Base-by-base conservation (phyloP, 2,797 vertebrate species). In the Dendrocincla fuliginosa region DNA sequence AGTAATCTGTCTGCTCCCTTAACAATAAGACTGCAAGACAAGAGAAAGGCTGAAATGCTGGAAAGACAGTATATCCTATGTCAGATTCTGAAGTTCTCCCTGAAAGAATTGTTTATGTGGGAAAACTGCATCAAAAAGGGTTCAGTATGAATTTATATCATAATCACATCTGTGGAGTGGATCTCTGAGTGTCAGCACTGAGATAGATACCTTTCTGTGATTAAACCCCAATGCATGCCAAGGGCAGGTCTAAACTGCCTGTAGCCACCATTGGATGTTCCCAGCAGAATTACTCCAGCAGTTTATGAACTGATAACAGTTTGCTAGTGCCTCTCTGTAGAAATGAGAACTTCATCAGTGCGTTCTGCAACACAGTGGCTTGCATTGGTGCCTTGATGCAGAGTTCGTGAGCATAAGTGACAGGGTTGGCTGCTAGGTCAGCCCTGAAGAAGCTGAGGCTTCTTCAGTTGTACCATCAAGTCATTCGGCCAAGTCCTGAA, bases 381-480 rank as follows among this genome's bases (percentile, higher is more conserved):
- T 41, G 49, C 7, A 11, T 0, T 15, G 22, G 17, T 46, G 32
- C 42, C 37, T 44, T 42, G 25, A 16, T 70, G 53, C 18, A 30
- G 63, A 55, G 23, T 44, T 37, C 4, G 6, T 55, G 63, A 57
- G 33, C 0, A 0, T 20, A 27, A 55, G 25, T 17, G 44, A 11
- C 52, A 46, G 47, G 15, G 16, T 3, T 85, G 44, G 33, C 61
- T 78, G 55, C 61, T 67, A 16, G 42, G 17, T 68, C 68, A 76
- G 30, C 49, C 35, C 30, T 59, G 37, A 42, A 32, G 75, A 46
- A 35, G 37, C 37, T 42, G 42, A 11, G 56, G 42, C 63, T 65
- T 50, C 33, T 1, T 61, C 33, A 3, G 1, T 47, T 77, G 32
- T 44, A 59, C 60, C 50, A 3, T 13, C n/a, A 37, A 13, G 56